These are phyloP conservation scores for Podarcis muralis DNA, from an alignment of 2,113 vertebrate species.

Conservation along the genomic window DNA sequence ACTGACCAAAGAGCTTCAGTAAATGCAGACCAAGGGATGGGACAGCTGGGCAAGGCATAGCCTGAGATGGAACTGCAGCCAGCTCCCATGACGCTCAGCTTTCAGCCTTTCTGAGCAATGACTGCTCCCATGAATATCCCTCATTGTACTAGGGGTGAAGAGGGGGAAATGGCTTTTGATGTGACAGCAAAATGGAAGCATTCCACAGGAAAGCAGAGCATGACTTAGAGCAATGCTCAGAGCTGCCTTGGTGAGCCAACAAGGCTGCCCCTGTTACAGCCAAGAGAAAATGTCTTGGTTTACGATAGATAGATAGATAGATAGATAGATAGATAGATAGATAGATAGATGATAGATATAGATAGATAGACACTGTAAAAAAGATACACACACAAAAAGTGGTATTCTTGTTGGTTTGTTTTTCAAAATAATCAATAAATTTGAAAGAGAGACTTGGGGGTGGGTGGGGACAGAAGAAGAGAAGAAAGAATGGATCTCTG, in stretches of 20 bases:
- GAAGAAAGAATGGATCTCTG: slow-evolving; percentile 57
- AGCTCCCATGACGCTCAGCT: slow-evolving; percentile 71
- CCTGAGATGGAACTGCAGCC: slow-evolving; percentile 70
- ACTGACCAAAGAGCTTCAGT: slow-evolving; percentile 51
- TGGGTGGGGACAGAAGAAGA: slow-evolving; percentile 47
- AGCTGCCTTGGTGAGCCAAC: slow-evolving; percentile 58
- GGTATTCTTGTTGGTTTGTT: neutral
- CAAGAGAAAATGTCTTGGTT: slow-evolving; percentile 50
- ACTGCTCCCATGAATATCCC: slow-evolving; percentile 73
- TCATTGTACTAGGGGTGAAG: slow-evolving; percentile 65
- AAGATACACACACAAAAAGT: neutral
- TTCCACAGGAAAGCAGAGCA: slow-evolving; percentile 75
- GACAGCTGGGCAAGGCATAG: slow-evolving; percentile 71
- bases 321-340: no score
- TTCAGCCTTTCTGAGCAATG: slow-evolving; percentile 74
- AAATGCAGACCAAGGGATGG: slow-evolving; percentile 38
- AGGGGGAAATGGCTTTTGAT: slow-evolving; percentile 76
- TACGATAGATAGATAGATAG: neutral
- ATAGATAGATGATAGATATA: no score
- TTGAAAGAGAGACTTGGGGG: slow-evolving; percentile 67
- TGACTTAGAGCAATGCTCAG: slow-evolving; percentile 68
- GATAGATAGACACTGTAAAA: neutral
- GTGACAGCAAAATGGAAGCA: slow-evolving; percentile 72
- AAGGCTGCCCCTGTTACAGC: neutral
- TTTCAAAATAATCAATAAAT: neutral